Percentiles rank a stretch among this genome's conserved stretches.
Conservation (phyloP, 2,888 invertebrate genomes). For the Junonia oenone region DNA sequence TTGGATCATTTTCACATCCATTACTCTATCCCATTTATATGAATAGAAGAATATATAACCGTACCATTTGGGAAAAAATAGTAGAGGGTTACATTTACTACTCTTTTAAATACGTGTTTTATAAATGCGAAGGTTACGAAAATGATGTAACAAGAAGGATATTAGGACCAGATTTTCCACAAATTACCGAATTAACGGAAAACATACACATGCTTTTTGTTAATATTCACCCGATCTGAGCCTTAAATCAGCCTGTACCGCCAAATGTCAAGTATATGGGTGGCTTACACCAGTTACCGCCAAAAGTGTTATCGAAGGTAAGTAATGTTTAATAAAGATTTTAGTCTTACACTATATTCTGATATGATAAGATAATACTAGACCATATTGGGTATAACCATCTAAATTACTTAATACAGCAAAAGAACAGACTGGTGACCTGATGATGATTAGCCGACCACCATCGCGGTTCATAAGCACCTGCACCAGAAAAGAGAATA, state of each 20-base stretch:
- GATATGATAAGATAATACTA: background rate
- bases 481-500: too few species aligned
- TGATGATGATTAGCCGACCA: too few species aligned
- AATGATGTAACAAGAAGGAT: slow-evolving; percentile 31
- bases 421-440: background rate
- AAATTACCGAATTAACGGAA: slow-evolving; percentile 34
- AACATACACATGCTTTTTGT: slow-evolving; percentile 55
- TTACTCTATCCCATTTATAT: too few species aligned
- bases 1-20: too few species aligned
- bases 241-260: slow-evolving; percentile 51
- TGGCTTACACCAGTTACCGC: slow-evolving; percentile 51
- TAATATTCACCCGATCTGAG: slow-evolving; percentile 55
- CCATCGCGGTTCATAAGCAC: too few species aligned
- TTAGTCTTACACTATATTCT: background rate
- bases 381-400: too few species aligned
- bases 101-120: slow-evolving; percentile 5
- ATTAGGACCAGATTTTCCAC: slow-evolving; percentile 38
- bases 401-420: too few species aligned
- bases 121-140: slow-evolving; percentile 17
- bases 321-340: background rate
- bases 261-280: slow-evolving; percentile 58
- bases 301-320: slow-evolving; percentile 46
- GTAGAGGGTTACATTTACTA: slow-evolving; percentile 31
- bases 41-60: too few species aligned
- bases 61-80: slow-evolving; percentile 40